These are phyloP conservation scores for Thereva nobilitata DNA, from an alignment of 2,888 invertebrate genomes.

Conservation along the genomic window DNA sequence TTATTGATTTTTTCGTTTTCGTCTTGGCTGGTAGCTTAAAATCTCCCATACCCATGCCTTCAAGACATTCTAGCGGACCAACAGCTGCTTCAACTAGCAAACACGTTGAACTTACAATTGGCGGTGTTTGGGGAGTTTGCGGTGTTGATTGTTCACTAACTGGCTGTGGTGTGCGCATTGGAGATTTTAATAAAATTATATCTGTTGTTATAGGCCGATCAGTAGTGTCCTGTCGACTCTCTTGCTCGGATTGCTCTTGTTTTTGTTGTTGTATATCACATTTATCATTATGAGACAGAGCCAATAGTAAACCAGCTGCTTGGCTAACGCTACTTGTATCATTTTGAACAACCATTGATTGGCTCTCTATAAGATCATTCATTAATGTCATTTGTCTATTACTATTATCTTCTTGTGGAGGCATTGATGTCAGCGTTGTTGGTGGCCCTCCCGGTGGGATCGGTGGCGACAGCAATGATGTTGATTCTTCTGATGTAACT, in stretches of 20 bases:
- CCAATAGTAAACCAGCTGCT: slow-evolving; percentile 62
- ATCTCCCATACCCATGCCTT: slow-evolving; percentile 54
- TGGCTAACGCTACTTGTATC: slow-evolving; percentile 52
- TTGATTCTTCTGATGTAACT: slow-evolving; percentile 74
- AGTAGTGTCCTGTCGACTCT: slow-evolving; percentile 32
- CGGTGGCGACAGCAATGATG: slow-evolving; percentile 62
- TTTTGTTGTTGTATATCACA: background rate
- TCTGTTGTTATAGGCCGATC: slow-evolving; percentile 40
- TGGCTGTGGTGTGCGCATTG: background rate
- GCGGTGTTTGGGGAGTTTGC: slow-evolving; percentile 49
- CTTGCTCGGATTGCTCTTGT: slow-evolving; percentile 21
- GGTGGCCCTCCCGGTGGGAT: slow-evolving; percentile 45
- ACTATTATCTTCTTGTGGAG: slow-evolving; percentile 37
- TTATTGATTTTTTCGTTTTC: slow-evolving; percentile 88
- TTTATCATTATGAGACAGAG: slow-evolving; percentile 60
- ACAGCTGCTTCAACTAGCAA: slow-evolving; percentile 82
- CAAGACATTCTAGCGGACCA: slow-evolving; percentile 68
- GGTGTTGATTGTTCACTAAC: slow-evolving; percentile 41
- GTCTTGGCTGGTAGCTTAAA: slow-evolving; percentile 76
- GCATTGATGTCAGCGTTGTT: background rate
- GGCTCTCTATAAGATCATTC: slow-evolving; percentile 36
- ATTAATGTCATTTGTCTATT: slow-evolving; percentile 38
- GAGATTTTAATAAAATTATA: slow-evolving; percentile 35
- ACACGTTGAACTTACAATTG: slow-evolving; percentile 74
- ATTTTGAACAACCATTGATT: slow-evolving; percentile 42